These are phyloP conservation scores for Diplazon laetatorius DNA, from an alignment of 2,888 invertebrate species.

Conservation along the genomic window DNA sequence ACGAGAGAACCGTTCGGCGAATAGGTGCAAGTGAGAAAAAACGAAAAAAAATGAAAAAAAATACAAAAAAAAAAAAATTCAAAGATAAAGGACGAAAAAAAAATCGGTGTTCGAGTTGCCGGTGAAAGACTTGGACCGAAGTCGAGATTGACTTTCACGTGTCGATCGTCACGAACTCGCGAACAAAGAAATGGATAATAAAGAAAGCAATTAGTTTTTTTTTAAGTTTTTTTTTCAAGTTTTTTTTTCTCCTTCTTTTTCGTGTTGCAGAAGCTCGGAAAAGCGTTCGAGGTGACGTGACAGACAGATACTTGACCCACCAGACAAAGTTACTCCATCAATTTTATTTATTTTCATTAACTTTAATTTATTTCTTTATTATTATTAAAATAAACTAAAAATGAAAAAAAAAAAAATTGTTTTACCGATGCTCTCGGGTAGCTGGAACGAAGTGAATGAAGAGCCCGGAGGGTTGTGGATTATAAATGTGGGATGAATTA, in stretches of 20 bases:
- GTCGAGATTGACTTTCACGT: constrained; percentile 41
- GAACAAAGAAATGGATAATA: not conserved
- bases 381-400: too few species aligned
- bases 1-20: too few species aligned
- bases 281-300: constrained; percentile 41
- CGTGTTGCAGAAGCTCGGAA: not conserved
- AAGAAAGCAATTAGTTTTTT: constrained; percentile 18
- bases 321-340: too few species aligned
- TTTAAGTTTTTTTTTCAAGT: too few species aligned
- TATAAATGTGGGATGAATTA: constrained; percentile 78
- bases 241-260: too few species aligned
- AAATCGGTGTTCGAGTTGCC: too few species aligned
- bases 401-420: too few species aligned
- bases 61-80: constrained; percentile 6
- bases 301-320: constrained; percentile 49
- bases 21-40: constrained; percentile 14
- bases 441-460: constrained; percentile 71
- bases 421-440: too few species aligned
- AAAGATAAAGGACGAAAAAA: not conserved
- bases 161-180: constrained; percentile 24
- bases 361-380: too few species aligned
- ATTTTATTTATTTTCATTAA: too few species aligned
- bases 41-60: not conserved
- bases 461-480: constrained; percentile 72
- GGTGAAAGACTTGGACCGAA: not conserved